Conservation (phyloP, 2,888 invertebrate species). For the Leptinotarsa tumamoca region DNA sequence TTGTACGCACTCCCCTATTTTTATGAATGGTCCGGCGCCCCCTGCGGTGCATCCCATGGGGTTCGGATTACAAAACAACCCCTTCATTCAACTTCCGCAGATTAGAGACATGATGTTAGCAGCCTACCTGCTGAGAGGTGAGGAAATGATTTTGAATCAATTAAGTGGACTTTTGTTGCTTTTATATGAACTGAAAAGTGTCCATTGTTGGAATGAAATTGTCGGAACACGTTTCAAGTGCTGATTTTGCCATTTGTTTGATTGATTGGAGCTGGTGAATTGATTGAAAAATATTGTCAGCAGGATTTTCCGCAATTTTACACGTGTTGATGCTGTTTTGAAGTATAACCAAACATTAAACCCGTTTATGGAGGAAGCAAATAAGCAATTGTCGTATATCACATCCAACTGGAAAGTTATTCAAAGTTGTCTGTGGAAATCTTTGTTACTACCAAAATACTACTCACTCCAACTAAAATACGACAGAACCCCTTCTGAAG, state of each 20-base stretch:
- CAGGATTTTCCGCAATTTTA: no score
- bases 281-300: no score
- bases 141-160: constrained; percentile 47
- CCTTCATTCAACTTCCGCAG: constrained; percentile 69
- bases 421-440: no score
- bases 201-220: constrained; percentile 22
- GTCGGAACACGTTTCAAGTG: constrained; percentile 13
- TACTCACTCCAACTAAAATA: no score
- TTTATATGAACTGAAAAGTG: constrained; percentile 13
- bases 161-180: constrained; percentile 23
- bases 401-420: no score
- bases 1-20: constrained; percentile 61
- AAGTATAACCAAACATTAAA: no score
- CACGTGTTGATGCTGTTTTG: no score
- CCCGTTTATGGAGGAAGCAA: no score
- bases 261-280: neutral
- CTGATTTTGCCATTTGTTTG: neutral
- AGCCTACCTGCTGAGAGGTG: constrained; percentile 76
- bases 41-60: constrained; percentile 56
- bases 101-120: constrained; percentile 76
- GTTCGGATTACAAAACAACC: constrained; percentile 65
- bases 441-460: no score
- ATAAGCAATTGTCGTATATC: no score
- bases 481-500: no score
- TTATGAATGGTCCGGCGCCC: constrained; percentile 54